These are phyloP conservation scores for Acrocephalus kingi DNA, from an alignment of 2,113 vertebrate genomes.

Conservation along the genomic window DNA sequence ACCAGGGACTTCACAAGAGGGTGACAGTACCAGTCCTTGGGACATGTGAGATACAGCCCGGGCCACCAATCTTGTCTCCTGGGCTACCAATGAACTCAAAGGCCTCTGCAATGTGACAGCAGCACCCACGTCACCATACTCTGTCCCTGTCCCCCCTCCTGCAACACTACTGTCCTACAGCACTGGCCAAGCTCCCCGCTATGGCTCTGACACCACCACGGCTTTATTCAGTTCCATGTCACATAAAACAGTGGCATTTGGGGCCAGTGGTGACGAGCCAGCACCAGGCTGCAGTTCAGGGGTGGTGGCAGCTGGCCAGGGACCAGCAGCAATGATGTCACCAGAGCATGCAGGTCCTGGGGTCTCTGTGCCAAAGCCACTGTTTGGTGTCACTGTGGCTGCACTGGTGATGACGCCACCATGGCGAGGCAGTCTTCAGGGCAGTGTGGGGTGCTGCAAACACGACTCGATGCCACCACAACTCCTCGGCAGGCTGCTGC, in stretches of 20 bases:
- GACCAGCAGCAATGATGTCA: background rate
- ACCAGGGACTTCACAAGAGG: background rate
- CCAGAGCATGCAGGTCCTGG: background rate
- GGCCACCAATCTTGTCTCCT: background rate
- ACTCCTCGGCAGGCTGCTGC: background rate
- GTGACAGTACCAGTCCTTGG: background rate
- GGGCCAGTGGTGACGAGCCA: background rate
- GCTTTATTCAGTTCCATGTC: background rate
- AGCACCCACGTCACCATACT: background rate
- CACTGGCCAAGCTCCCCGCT: background rate
- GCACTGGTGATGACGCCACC: background rate
- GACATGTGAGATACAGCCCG: background rate
- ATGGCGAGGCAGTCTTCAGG: background rate
- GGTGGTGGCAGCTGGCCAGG: background rate
- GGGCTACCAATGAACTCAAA: background rate
- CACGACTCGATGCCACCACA: background rate
- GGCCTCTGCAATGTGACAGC: background rate
- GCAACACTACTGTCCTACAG: background rate
- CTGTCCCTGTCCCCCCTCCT: background rate
- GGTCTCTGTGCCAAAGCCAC: background rate
- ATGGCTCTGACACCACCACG: background rate
- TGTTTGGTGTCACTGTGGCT: background rate
- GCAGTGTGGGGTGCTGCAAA: background rate
- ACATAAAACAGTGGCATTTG: background rate
- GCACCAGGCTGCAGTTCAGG: background rate